phyloP scores from a whole-genome alignment of 2,113 vertebrate species.

The Tyrannus savana region DNA sequence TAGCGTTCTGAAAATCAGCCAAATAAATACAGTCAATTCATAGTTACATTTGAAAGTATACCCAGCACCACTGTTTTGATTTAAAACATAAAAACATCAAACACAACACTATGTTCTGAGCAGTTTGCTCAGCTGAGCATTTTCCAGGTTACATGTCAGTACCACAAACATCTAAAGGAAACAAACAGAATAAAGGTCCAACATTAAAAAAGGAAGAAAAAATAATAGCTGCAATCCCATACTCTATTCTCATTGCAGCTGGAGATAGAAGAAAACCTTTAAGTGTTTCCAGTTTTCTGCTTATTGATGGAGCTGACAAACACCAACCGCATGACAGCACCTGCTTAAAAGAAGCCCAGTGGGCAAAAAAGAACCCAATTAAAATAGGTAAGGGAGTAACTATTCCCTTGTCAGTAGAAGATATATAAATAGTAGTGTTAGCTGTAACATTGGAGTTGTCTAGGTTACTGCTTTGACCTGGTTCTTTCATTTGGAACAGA shows the following conservation, averaged over 20 bases:
- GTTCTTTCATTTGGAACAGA: constrained; percentile 2
- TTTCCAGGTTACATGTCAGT: not conserved
- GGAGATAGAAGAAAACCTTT: not conserved
- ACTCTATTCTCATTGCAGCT: not conserved
- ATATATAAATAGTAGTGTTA: constrained; percentile 3
- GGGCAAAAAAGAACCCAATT: not conserved
- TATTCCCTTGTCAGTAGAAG: not conserved
- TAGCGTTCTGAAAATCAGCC: not conserved
- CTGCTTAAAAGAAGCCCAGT: not conserved
- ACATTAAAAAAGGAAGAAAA: not conserved
- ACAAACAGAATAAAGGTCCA: not conserved
- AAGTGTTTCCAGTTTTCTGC: not conserved
- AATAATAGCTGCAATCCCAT: not conserved
- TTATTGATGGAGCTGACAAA: not conserved
- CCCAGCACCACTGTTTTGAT: not conserved
- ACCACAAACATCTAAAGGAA: not conserved
- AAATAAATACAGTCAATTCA: not conserved
- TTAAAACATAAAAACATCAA: not conserved
- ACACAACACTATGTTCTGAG: not conserved
- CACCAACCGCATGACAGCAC: not conserved
- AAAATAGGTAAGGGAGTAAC: not conserved
- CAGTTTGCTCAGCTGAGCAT: not conserved
- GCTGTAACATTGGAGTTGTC: not conserved
- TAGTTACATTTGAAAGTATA: not conserved
- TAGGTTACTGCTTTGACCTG: constrained; percentile 8